A percentile compares a stretch with the other conserved stretches of the same genome.
phyloP scores from a whole-genome alignment of 2,797 vertebrate species.

The Rhabdophis nuchalis region DNA sequence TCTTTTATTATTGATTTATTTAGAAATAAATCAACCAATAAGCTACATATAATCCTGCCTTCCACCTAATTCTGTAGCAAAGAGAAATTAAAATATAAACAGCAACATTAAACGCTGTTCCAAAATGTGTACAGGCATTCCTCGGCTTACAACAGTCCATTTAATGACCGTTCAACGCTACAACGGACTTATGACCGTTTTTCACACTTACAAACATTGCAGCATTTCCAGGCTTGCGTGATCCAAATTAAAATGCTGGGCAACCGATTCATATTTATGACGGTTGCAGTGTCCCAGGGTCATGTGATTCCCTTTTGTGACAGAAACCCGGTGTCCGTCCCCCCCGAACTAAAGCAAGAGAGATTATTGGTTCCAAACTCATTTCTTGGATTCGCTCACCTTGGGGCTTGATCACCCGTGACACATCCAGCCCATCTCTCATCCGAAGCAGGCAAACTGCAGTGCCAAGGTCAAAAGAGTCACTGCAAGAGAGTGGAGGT shows the following conservation, averaged over 20 bases:
- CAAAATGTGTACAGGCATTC: neutral
- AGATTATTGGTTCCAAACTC: neutral
- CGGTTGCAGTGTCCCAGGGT: too few relatives aligned
- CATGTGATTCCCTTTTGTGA: too few relatives aligned
- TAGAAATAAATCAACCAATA: neutral
- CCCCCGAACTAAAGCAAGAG: neutral
- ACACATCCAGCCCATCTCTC: slow-evolving; percentile 68
- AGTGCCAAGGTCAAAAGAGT: slow-evolving; percentile 74
- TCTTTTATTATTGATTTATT: neutral
- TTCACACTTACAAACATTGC: too few relatives aligned
- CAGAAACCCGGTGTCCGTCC: neutral
- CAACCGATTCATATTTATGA: too few relatives aligned
- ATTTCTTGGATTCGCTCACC: slow-evolving; percentile 51
- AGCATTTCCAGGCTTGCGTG: neutral
- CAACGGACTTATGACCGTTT: neutral
- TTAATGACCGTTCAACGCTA: neutral
- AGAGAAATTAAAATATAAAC: neutral
- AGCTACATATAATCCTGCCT: neutral
- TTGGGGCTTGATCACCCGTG: slow-evolving; percentile 65
- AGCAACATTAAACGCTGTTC: neutral
- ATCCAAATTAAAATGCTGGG: neutral
- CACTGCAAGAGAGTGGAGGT: slow-evolving; percentile 52
- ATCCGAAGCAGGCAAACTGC: slow-evolving; percentile 74
- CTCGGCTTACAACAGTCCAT: neutral
- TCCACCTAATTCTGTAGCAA: neutral